These are phyloP conservation scores for Sphaerophoria taeniata DNA, from an alignment of 2,888 invertebrate species.

Conservation along the genomic window DNA sequence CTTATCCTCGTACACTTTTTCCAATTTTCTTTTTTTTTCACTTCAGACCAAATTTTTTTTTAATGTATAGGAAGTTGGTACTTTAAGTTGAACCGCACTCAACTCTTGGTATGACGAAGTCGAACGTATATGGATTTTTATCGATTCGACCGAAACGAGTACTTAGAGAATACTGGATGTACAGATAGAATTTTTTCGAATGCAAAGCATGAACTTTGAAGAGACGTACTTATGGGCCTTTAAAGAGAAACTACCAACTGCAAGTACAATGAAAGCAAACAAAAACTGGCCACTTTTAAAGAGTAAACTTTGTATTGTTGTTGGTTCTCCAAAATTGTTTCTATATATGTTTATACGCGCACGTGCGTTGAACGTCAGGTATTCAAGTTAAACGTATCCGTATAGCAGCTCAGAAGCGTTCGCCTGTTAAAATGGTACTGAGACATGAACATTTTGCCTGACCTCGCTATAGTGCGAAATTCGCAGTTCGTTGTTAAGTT, in stretches of 20 bases:
- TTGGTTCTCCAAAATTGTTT: constrained; percentile 9
- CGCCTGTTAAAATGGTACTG: constrained; percentile 63
- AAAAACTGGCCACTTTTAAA: not conserved
- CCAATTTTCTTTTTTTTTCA: constrained; percentile 32
- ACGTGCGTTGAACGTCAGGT: constrained; percentile 56
- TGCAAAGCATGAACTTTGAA: constrained; percentile 8
- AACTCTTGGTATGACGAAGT: constrained; percentile 6
- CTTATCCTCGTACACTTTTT: constrained; percentile 26
- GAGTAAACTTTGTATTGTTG: constrained; percentile 13
- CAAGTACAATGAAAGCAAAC: not conserved
- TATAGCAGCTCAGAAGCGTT: constrained; percentile 38
- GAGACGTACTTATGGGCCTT: constrained; percentile 11
- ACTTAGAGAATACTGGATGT: constrained; percentile 63
- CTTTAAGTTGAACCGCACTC: constrained; percentile 62
- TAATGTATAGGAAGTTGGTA: constrained; percentile 27
- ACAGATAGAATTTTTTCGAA: constrained; percentile 43
- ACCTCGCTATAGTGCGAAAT: constrained; percentile 43
- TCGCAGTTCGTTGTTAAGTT: constrained; percentile 24
- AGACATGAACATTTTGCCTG: constrained; percentile 28
- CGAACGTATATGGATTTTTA: constrained; percentile 61
- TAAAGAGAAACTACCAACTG: not conserved
- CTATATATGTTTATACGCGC: constrained; percentile 39
- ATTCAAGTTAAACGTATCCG: constrained; percentile 20
- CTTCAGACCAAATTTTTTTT: constrained; percentile 6
- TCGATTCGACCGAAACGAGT: constrained; percentile 59